Percentiles rank a stretch among this genome's conserved stretches.
These are phyloP conservation scores for Syngnathus acus DNA, from an alignment of 2,797 vertebrate species.

Conservation along the genomic window DNA sequence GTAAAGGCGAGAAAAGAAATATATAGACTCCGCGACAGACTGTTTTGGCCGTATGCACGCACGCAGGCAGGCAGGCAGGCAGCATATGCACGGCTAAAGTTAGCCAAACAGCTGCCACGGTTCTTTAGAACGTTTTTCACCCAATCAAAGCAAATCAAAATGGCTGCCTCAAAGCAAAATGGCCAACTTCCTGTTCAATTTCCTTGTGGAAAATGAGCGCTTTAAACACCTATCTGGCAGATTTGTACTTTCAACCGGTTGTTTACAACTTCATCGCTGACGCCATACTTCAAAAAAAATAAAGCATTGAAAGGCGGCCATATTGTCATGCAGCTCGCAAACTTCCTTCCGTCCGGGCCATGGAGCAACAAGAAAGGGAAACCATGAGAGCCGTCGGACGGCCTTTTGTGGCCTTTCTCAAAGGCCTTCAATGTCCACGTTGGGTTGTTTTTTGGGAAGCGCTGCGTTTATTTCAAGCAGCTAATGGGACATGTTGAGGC, in stretches of 20 bases:
- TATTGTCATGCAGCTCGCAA: conserved; percentile 2
- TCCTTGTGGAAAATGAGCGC: no score
- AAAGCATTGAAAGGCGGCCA: background rate
- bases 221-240: no score
- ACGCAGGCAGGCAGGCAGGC: no score
- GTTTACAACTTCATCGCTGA: background rate
- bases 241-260: background rate
- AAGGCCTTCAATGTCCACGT: background rate
- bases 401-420: background rate
- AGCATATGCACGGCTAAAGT: background rate
- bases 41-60: background rate
- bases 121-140: background rate
- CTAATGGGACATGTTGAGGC: conserved; percentile 67
- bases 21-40: background rate
- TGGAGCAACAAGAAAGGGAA: conserved; percentile 3
- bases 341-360: conserved; percentile 4
- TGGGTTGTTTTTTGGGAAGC: conserved; percentile 31
- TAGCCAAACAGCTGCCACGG: background rate
- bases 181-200: background rate
- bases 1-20: background rate
- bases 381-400: background rate
- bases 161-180: background rate
- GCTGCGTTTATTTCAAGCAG: conserved; percentile 60
- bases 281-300: background rate
- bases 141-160: background rate